These are phyloP conservation scores for Drosophila kuntzei DNA, from an alignment of 2,888 invertebrate species.

Conservation along the genomic window DNA sequence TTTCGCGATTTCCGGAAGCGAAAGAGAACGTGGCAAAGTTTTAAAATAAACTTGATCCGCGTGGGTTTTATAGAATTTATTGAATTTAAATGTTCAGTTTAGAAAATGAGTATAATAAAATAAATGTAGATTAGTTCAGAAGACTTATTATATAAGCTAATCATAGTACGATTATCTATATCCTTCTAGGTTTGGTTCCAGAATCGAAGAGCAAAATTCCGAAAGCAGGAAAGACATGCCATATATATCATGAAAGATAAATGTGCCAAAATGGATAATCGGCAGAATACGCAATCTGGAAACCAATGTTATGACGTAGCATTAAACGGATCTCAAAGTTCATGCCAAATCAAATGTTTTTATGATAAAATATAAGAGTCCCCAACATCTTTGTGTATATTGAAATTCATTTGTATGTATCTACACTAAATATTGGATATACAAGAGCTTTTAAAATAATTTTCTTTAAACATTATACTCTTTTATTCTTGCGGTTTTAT, in stretches of 20 bases:
- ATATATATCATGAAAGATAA: conserved; percentile 78
- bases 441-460: conserved; percentile 21
- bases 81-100: too few species aligned
- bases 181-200: conserved; percentile 83
- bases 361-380: conserved; percentile 68
- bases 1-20: too few species aligned
- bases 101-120: not conserved
- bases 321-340: conserved; percentile 53
- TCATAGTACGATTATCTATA: not conserved
- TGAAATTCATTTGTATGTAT: conserved; percentile 20
- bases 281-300: conserved; percentile 49
- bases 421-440: conserved; percentile 18
- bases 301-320: conserved; percentile 53
- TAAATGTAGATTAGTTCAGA: not conserved
- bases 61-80: too few species aligned
- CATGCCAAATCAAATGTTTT: conserved; percentile 69
- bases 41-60: too few species aligned
- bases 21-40: too few species aligned
- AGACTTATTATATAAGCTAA: not conserved
- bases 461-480: not conserved
- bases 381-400: conserved; percentile 43
- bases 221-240: conserved; percentile 80
- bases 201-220: conserved; percentile 83
- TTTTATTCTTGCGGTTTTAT: not conserved
- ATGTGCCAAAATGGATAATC: conserved; percentile 62